Base-by-base conservation (phyloP, 2,113 vertebrate species). In the Paraplagusia blochii region DNA sequence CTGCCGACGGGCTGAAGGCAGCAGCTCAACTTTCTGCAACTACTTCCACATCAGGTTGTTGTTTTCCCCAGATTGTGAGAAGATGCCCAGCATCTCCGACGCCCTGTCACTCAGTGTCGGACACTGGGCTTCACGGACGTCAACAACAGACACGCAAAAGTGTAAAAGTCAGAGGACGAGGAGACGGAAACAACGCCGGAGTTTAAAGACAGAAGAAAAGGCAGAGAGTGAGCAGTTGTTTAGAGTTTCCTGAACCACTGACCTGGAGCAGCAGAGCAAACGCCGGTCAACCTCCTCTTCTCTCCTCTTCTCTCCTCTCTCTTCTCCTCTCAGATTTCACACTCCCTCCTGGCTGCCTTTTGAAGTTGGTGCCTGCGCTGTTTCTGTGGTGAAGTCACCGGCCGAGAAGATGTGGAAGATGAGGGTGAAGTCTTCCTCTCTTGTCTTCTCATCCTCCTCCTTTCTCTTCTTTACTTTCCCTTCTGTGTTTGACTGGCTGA, bases 301-400 rank as follows among this genome's bases (percentile, higher is more conserved):
- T 66, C 56, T 82, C 52, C 53, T 59, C 69, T 83, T n/a, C 63
- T 66, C 74, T 64, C 72, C 53, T 69, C 69, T 63, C 44, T 53
- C 53, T 64, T 16, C 57, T 82, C 52, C 53, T 59, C 69, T 83
- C 73, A 73, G 19, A 55, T 82, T 85, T 82, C 85, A 72, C 76
- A 66, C 76, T 70, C 59, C 70, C 70, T 77, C 58, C 61, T 56
- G 58, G 22, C 59, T 42, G 59, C 62, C 74, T 72, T 65, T 68
- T 71, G 59, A 82, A 82, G 69, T 77, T 85, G 61, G 16, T 76
- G 58, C 57, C 58, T 57, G 69, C 35, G 58, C 67, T 70, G 10
- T 53, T 52, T 80, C 47, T 62, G 69, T 74, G 61, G 53, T 18
- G 46, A 64, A 59, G 59, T 58, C 56, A 4, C 1, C 57, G 62